Base-by-base conservation (phyloP, 2,113 vertebrate genomes). In the Leucoraja erinaceus region DNA sequence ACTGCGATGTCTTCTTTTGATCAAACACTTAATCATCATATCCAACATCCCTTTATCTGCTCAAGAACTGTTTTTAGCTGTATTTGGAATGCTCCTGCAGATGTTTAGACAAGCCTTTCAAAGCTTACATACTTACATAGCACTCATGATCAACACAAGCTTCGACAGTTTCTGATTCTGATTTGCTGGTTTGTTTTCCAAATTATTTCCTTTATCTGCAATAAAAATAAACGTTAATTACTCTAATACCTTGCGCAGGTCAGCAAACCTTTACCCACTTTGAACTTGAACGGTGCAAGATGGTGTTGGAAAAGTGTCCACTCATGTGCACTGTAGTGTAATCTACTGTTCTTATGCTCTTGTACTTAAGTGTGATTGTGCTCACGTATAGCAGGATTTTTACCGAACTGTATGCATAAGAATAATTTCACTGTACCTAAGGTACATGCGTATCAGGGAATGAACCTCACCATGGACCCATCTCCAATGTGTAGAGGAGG, bases 61-160 rank as follows among this genome's bases (percentile, higher is more conserved):
- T 20, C 38, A 31, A 79, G 3, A 79, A 12, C 14, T 77, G n/a
- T 63, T 16, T 88, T n/a, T n/a, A n/a, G 28, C 56, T 31, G 18
- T 9, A 3, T 1, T 25, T 38, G 11, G 68, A 20, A 3, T 54
- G 33, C 22, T 22, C 88, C 33, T 33, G 31, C n/a, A 90, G 66
- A 68, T 68, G 66, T 33, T 63, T 54, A 70, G 31, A 28, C 70
- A 47, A 91, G 0, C 20, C 68, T 72, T 91, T 72, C 31, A 12
- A 31, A 12, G 38, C 38, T 47, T 47, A 59, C 3, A 20, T 61
- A 94, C 97, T 96, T 95, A 97, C 97, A 97, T 96, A 56, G 96
- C 38, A 88, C 96, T 97, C 96, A 97, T 96, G 75, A 25, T 94
- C 75, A 94, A 94, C 16, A 97, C 95, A 68, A 97, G 94, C 0